Percentiles rank a stretch among this genome's conserved stretches.
phyloP scores from a whole-genome alignment of 2,797 vertebrate species.

The Phylloscopus collybita region DNA sequence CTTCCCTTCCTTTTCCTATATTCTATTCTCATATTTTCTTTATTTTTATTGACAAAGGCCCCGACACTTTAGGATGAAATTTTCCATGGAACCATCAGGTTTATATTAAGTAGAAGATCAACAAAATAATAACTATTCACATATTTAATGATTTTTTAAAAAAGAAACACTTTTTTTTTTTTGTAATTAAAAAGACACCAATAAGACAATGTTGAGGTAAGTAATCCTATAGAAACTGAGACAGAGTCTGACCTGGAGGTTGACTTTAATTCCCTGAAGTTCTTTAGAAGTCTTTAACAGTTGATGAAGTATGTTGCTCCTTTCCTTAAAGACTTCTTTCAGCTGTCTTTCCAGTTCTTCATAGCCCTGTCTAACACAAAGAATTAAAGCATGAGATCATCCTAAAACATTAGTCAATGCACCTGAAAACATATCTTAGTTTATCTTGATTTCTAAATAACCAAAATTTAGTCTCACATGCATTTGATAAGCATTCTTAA shows the following conservation, averaged over 20 bases:
- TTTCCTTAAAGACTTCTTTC: slow-evolving; percentile 93
- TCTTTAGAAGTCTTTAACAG: slow-evolving; percentile 95
- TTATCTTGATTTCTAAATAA: background rate
- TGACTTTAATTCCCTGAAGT: slow-evolving; percentile 93
- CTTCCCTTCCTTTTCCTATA: background rate
- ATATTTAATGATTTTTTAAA: background rate
- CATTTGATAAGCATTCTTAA: background rate
- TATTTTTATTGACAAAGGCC: background rate
- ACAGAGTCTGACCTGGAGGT: slow-evolving; percentile 86
- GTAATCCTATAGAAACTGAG: background rate
- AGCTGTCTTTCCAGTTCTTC: slow-evolving; percentile 93
- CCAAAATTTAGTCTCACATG: background rate
- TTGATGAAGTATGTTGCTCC: slow-evolving; percentile 91
- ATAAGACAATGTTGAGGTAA: background rate
- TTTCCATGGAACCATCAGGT: background rate
- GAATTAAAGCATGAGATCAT: slow-evolving; percentile 49
- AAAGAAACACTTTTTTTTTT: background rate
- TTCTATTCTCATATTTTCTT: background rate
- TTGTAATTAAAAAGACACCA: background rate
- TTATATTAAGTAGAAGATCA: background rate
- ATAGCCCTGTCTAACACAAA: slow-evolving; percentile 88
- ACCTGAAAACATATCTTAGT: background rate
- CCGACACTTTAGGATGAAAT: background rate
- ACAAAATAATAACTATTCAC: background rate
- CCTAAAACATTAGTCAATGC: background rate